Conservation (phyloP, 1,140 invertebrate species). For the Eciton burchellii region DNA sequence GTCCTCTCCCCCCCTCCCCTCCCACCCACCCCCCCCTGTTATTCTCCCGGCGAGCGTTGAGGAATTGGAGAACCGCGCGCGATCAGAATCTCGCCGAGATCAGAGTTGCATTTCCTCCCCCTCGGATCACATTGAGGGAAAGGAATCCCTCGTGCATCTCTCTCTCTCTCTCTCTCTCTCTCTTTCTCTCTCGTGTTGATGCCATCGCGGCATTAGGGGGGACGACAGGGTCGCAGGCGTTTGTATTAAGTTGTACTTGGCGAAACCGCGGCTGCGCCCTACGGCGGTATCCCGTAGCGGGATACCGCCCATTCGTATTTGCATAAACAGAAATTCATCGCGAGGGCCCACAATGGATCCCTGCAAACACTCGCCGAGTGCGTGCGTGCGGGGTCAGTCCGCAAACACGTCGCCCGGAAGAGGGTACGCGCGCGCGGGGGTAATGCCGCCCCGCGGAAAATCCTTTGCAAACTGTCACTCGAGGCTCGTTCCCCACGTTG, state of each 20-base stretch:
- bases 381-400: conserved; percentile 52
- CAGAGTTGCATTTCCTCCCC: conserved; percentile 16
- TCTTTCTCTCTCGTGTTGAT: too few relatives aligned
- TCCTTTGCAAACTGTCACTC: conserved; percentile 67
- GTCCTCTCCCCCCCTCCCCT: not conserved
- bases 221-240: not conserved
- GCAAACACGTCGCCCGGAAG: conserved; percentile 53
- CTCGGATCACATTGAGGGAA: too few relatives aligned
- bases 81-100: conserved; percentile 1
- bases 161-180: too few relatives aligned
- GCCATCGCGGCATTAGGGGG: not conserved
- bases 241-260: conserved; percentile 47
- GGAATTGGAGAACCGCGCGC: not conserved
- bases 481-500: conserved; percentile 36
- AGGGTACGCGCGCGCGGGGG: conserved; percentile 34
- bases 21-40: not conserved
- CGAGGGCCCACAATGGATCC: conserved; percentile 61
- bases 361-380: conserved; percentile 64
- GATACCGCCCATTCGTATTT: conserved; percentile 67
- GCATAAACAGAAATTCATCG: conserved; percentile 71
- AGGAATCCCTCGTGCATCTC: too few relatives aligned
- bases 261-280: not conserved
- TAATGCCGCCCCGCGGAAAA: conserved; percentile 67
- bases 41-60: not conserved
- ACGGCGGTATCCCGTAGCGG: conserved; percentile 33